Evolutionary conservation across 2,888 invertebrate genomes (phyloP), one percentile per base, ranked within the genome.

Genomic region (Agrotis segetum): DNA sequence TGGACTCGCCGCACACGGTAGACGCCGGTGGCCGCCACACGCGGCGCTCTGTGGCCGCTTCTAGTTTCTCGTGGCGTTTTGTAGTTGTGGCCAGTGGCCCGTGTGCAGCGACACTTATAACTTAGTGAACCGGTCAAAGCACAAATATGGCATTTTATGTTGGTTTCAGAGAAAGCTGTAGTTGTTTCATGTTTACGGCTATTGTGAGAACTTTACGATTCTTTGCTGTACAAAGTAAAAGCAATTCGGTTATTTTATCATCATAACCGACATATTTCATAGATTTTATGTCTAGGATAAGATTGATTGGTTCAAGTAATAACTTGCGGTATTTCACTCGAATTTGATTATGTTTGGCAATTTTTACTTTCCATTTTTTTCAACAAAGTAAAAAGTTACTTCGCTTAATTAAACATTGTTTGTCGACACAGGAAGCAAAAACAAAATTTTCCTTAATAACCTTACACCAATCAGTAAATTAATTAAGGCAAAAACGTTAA

Each of bases 141-240:
- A 34, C 59, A 72, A 73, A 74, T 56, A 82, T 55, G 49, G 19
- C 17, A 50, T 62, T 52, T 34, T 40, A 60, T n/a, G n/a, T 69
- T 16, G 21, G 49, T 76, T 77, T 29, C 19, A 71, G 59, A 70
- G 76, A 64, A 67, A 74, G 60, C 56, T 74, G 72, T 69, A 74
- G 19, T 76, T 78, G 81, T 81, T 78, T 67, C 71, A 65, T 60
- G 68, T 83, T 87, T 82, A 87, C 74, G 72, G 71, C 70, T 81
- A 58, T 79, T 71, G 70, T 76, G 58, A 24, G 47, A 63, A 69
- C 44, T 78, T 83, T 82, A 70, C 60, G 70, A 70, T 53, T 67
- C 19, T 34, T 52, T 67, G 21, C 67, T 71, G 34, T 59, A 78
- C 71, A 77, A 55, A 59, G 71, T 62, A 81, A 21, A 21, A 14